Evolutionary conservation across 2,113 vertebrate species (phyloP), one percentile per base, ranked within the genome.

Genomic region (Tragelaphus scriptus): DNA sequence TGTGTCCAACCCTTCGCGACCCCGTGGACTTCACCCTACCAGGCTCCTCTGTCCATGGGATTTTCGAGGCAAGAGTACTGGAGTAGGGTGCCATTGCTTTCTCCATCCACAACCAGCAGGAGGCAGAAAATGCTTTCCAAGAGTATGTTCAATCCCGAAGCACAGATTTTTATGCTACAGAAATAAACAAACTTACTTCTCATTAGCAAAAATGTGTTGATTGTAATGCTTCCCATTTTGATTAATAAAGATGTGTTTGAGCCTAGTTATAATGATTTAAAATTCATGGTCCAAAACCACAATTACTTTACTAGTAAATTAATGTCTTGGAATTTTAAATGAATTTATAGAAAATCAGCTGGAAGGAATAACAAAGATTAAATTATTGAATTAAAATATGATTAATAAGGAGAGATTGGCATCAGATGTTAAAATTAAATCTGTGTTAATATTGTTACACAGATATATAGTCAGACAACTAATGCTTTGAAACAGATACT

Each of bases 381-480:
- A 87, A 28, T 28, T 94, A 75, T 80, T 26, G 12, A 68, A 71
- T 71, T 90, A 85, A 87, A 65, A 19, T 44, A 88, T 49, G 36
- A 30, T 51, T 91, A 58, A 30, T 59, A 92, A 92, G 21, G 26
- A 90, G 32, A 85, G 63, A 49, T 3, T 91, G 9, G 3, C 44
- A 71, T 88, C 58, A 92, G 28, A 71, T 97, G 88, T 36, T 61
- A 85, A 77, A 88, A 77, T 93, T 77, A 90, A 87, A 58, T 88
- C 30, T 91, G 6, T 51, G 28, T 77, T 85, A 71, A 53, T 6
- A 86, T 36, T 40, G 13, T 92, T 79, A 61, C 16, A 56, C 12
- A 95, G 59, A 36, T 92, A 85, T 23, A 51, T 68, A 86, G 81
- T 36, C 68, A 90, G 59, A n/a, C 12, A 90, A 19, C 80, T 55